phyloP scores from a whole-genome alignment of 2,113 vertebrate genomes.

The Empidonax alnorum region DNA sequence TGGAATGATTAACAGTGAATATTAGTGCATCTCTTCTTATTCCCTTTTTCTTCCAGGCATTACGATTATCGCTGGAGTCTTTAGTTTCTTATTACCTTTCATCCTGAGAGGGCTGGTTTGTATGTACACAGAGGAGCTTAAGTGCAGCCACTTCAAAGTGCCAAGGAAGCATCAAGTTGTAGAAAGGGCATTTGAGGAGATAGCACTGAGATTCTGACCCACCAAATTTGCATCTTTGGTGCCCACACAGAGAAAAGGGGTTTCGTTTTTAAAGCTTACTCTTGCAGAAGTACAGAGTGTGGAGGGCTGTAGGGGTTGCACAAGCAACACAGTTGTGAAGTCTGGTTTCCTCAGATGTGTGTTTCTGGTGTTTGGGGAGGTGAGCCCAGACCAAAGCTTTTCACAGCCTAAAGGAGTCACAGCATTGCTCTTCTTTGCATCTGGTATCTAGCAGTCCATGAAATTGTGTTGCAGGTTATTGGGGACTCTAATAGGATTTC shows the following conservation, averaged over 20 bases:
- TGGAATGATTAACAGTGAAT: background rate
- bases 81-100: background rate
- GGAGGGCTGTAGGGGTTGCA: background rate
- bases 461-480: background rate
- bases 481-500: background rate
- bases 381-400: background rate
- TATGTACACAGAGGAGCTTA: background rate
- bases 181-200: background rate
- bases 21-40: background rate
- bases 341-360: background rate
- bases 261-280: background rate
- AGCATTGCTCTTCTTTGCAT: background rate
- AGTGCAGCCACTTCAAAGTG: background rate
- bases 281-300: background rate
- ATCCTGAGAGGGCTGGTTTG: background rate
- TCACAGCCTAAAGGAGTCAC: background rate
- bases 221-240: background rate
- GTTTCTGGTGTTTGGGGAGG: background rate
- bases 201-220: background rate
- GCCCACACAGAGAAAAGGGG: background rate
- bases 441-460: background rate
- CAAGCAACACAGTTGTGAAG: background rate
- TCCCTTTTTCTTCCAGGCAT: background rate
- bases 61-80: background rate
- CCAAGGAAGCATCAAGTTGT: background rate